Percentiles rank a stretch among this genome's conserved stretches.
These are phyloP conservation scores for Amblyraja radiata DNA, from an alignment of 2,797 vertebrate species.

Conservation along the genomic window DNA sequence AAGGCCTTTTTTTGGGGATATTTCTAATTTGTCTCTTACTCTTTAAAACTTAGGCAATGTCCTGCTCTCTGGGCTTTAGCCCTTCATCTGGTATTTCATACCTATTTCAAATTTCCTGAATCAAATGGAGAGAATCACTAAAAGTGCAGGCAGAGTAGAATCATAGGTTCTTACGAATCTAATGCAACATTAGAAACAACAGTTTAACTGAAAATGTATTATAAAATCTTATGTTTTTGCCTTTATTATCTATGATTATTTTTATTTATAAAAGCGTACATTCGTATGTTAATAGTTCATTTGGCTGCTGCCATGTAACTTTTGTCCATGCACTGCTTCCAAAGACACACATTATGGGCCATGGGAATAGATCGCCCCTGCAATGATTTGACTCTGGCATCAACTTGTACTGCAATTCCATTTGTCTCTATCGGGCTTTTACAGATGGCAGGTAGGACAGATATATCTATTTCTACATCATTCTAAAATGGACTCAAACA, in stretches of 20 bases:
- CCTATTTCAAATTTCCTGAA: neutral
- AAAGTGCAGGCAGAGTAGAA: neutral
- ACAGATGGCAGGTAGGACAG: neutral
- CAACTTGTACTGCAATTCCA: neutral
- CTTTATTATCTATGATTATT: conserved; percentile 29
- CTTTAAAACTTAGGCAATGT: conserved; percentile 5
- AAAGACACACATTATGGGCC: neutral
- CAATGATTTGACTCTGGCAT: neutral
- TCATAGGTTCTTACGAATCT: neutral
- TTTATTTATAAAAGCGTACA: conserved; percentile 17
- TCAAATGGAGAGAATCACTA: neutral
- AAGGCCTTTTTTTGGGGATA: too few relatives aligned
- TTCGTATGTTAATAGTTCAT: conserved; percentile 1
- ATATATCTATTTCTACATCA: neutral
- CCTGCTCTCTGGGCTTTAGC: neutral
- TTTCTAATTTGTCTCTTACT: neutral
- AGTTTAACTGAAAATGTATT: conserved; percentile 32
- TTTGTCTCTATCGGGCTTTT: neutral
- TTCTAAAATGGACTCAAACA: conserved; percentile 1
- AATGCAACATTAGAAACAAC: neutral
- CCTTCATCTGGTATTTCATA: neutral
- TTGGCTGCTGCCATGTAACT: neutral
- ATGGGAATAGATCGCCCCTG: neutral
- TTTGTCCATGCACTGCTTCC: conserved; percentile 20
- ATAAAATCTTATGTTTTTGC: conserved; percentile 26